Evolutionary conservation across 1,140 invertebrate genomes (phyloP).

Genomic region (Protaetia brevitarsis): DNA sequence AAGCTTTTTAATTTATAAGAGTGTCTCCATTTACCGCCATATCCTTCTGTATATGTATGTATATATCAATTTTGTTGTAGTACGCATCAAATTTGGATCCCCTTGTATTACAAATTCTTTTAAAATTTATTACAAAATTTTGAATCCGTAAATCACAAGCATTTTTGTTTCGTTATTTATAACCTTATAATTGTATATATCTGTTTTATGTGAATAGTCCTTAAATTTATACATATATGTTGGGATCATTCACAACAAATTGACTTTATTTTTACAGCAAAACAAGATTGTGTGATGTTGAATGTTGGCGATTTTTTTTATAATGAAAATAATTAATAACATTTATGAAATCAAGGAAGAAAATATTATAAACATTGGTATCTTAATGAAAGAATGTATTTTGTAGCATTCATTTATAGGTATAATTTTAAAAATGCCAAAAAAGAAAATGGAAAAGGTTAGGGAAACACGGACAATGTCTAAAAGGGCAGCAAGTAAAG

Average conservation of each 20-base stretch:
- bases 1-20: neutral
- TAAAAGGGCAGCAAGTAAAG: slow-evolving; percentile 43
- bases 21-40: slow-evolving; percentile 3
- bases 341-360: neutral
- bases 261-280: too few species aligned
- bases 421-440: slow-evolving; percentile 25
- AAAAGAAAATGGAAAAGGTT: slow-evolving; percentile 24
- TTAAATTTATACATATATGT: neutral
- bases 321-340: neutral
- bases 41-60: slow-evolving; percentile 11
- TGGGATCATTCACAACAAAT: neutral
- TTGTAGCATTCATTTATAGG: neutral
- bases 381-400: neutral
- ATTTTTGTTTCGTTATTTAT: neutral
- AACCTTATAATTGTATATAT: neutral
- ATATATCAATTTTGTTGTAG: neutral
- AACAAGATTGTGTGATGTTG: too few species aligned
- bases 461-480: slow-evolving; percentile 32
- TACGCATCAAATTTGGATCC: slow-evolving; percentile 6
- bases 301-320: neutral
- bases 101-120: neutral
- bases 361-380: neutral
- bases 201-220: neutral
- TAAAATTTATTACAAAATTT: neutral
- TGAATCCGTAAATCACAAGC: neutral